These are phyloP conservation scores for Halcyon senegalensis DNA, from an alignment of 2,113 vertebrate genomes.

Conservation along the genomic window DNA sequence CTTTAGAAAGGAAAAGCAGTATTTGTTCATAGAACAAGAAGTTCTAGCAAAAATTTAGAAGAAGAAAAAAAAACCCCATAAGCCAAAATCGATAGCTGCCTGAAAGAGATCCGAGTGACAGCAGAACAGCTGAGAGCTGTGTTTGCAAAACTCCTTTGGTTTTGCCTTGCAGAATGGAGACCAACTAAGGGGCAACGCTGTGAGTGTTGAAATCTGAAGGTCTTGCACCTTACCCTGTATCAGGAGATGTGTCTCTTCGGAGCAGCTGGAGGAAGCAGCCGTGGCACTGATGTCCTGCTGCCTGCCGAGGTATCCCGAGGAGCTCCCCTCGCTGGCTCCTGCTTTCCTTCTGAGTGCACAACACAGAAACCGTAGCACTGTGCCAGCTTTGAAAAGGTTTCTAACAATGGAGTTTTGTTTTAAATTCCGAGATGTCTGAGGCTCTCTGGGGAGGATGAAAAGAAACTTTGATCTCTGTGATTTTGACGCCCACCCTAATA, in stretches of 20 bases:
- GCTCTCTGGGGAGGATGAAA: neutral
- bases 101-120: neutral
- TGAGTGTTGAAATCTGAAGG: neutral
- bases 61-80: neutral
- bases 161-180: neutral
- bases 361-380: neutral
- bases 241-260: neutral
- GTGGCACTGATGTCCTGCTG: neutral
- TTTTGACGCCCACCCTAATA: neutral
- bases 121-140: neutral
- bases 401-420: neutral
- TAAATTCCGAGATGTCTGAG: slow-evolving; percentile 7
- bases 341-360: neutral
- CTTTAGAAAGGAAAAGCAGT: neutral
- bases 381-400: neutral
- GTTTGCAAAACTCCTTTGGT: neutral
- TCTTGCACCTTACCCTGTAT: neutral
- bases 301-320: neutral
- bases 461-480: neutral
- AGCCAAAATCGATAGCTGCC: fast-evolving
- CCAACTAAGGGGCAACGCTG: neutral
- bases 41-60: neutral
- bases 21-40: neutral
- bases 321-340: neutral
- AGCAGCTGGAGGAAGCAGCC: neutral